A percentile compares a stretch with the other conserved stretches of the same genome.
Evolutionary conservation across 2,113 vertebrate genomes (phyloP).

Genomic region (Pogona vitticeps): DNA sequence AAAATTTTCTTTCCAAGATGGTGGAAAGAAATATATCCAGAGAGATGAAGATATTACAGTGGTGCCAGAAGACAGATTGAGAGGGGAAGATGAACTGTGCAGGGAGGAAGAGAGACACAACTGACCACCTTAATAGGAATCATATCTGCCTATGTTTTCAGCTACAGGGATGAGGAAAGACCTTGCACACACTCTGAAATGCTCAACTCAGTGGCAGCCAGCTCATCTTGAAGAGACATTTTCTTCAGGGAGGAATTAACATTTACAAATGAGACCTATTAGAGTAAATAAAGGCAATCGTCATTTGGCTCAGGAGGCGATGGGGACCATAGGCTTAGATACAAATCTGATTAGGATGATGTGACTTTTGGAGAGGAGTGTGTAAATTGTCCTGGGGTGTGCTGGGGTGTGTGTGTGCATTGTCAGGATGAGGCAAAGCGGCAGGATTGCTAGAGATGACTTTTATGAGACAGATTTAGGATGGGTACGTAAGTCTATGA

Average conservation of each 20-base stretch:
- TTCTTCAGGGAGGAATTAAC: slow-evolving; percentile 73
- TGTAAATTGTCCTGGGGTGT: not conserved
- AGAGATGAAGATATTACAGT: not conserved
- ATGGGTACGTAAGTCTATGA: not conserved
- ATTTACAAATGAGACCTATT: slow-evolving; percentile 63
- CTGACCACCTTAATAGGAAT: not conserved
- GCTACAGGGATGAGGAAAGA: not conserved
- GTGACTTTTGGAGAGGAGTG: not conserved
- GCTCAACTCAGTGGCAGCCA: slow-evolving; percentile 39
- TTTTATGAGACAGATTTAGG: not conserved
- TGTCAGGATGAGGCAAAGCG: not conserved
- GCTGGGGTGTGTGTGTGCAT: no score
- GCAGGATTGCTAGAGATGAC: not conserved
- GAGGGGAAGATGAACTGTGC: not conserved
- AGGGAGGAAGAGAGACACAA: not conserved
- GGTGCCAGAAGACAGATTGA: not conserved
- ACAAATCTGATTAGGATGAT: not conserved
- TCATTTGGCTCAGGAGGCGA: slow-evolving; percentile 51
- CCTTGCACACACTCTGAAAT: slow-evolving; percentile 4
- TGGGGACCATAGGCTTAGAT: slow-evolving; percentile 42
- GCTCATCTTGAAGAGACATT: slow-evolving; percentile 60
- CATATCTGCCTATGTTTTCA: not conserved
- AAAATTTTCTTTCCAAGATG: not conserved
- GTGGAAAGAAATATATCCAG: not conserved
- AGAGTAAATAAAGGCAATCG: slow-evolving; percentile 65